Evolutionary conservation across 1,140 invertebrate species (phyloP).

Genomic region (Platyscapa corneri): DNA sequence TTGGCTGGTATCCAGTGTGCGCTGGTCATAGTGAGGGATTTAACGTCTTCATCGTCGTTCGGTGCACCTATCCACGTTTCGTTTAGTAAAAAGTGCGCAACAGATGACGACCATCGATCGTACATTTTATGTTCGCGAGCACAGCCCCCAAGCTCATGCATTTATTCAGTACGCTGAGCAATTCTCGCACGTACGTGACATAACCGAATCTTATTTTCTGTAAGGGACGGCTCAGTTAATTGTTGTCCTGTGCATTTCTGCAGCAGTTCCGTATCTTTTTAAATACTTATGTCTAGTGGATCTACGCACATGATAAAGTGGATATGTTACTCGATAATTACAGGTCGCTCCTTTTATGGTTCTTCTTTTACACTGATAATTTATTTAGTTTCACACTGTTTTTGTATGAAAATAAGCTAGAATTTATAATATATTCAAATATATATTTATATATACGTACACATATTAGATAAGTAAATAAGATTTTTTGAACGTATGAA

Average conservation of each 20-base stretch:
- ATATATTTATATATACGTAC: too few relatives aligned
- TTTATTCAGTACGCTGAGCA: slow-evolving; percentile 30
- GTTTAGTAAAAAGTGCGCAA: slow-evolving; percentile 55
- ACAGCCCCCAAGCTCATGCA: background rate
- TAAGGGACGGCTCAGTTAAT: slow-evolving; percentile 9
- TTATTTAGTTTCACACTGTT: too few relatives aligned
- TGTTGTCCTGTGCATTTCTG: background rate
- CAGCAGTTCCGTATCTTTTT: background rate
- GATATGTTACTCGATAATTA: background rate
- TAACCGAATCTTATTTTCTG: slow-evolving; percentile 48
- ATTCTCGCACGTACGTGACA: slow-evolving; percentile 13
- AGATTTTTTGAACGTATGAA: too few relatives aligned
- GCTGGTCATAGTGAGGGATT: slow-evolving; percentile 38
- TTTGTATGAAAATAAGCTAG: too few relatives aligned
- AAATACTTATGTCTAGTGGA: background rate
- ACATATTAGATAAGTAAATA: too few relatives aligned
- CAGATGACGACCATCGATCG: slow-evolving; percentile 54
- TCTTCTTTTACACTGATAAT: background rate
- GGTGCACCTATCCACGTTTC: slow-evolving; percentile 10
- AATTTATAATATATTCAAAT: too few relatives aligned
- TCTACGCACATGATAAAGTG: background rate
- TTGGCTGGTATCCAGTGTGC: slow-evolving; percentile 65
- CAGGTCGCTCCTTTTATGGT: background rate
- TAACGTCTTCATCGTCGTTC: slow-evolving; percentile 58
- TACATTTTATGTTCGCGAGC: slow-evolving; percentile 29